A percentile compares a stretch with the other conserved stretches of the same genome.
Conservation (phyloP, 2,888 invertebrate genomes). For the Caenorhabditis sp. region DNA sequence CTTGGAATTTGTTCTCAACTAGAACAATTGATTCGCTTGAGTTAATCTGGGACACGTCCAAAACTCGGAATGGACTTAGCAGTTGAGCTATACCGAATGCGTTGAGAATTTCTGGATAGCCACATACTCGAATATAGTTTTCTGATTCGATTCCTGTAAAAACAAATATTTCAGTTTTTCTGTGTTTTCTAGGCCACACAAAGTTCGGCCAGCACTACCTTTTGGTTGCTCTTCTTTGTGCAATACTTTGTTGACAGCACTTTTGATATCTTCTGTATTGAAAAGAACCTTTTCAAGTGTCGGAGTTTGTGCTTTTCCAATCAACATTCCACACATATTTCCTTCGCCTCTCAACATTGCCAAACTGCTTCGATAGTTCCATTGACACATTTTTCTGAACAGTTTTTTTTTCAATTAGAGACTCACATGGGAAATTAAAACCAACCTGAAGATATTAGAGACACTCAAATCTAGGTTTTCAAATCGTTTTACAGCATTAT, state of each 20-base stretch:
- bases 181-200: neutral
- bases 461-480: conserved; percentile 18
- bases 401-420: too few relatives aligned
- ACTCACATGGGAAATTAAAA: too few relatives aligned
- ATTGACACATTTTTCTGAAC: conserved; percentile 42
- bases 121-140: conserved; percentile 22
- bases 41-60: conserved; percentile 26
- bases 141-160: conserved; percentile 14
- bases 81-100: conserved; percentile 52
- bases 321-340: conserved; percentile 17
- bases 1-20: conserved; percentile 53
- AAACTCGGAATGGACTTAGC: conserved; percentile 32
- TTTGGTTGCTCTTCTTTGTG: conserved; percentile 31
- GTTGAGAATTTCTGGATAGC: conserved; percentile 43
- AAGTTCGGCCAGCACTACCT: neutral
- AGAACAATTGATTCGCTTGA: conserved; percentile 41
- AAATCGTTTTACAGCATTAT: conserved; percentile 57
- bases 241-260: conserved; percentile 42
- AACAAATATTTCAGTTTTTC: too few relatives aligned
- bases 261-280: conserved; percentile 43
- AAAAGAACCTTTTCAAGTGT: conserved; percentile 34
- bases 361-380: conserved; percentile 22
- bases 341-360: neutral
- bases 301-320: conserved; percentile 21
- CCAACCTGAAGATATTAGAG: neutral